A percentile compares a stretch with the other conserved stretches of the same genome.
Evolutionary conservation across 2,797 vertebrate genomes (phyloP).

Genomic region (Jordanella pulchra): DNA sequence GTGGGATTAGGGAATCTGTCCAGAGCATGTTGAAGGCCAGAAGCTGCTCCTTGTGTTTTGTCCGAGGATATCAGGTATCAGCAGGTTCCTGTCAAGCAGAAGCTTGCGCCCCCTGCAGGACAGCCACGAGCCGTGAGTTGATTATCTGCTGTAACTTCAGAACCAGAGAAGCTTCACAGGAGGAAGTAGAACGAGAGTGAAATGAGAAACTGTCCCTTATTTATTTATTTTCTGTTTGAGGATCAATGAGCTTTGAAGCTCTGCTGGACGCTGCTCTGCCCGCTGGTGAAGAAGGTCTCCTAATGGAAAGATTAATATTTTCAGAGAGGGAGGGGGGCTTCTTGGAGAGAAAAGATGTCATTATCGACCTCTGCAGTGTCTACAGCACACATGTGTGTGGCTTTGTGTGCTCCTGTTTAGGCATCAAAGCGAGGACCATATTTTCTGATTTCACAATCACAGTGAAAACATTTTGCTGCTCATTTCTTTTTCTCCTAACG

Average conservation of each 20-base stretch:
- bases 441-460: no score
- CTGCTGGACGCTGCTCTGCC: constrained; percentile 1
- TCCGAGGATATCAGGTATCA: no score
- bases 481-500: no score
- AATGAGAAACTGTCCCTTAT: not conserved
- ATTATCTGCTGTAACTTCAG: no score
- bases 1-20: no score
- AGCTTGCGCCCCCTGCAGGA: no score
- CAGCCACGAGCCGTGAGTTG: no score
- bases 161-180: not conserved
- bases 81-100: no score
- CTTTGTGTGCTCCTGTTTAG: not conserved
- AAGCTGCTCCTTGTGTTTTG: no score
- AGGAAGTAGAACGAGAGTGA: not conserved
- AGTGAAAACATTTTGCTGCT: no score
- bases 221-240: constrained; percentile 10
- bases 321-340: not conserved
- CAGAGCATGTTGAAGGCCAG: no score
- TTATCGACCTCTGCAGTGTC: constrained; percentile 29
- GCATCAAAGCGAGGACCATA: no score
- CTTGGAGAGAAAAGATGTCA: constrained; percentile 38
- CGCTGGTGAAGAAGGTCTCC: constrained; percentile 15
- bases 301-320: constrained; percentile 35
- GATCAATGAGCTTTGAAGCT: constrained; percentile 23
- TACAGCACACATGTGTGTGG: constrained; percentile 11